Evolutionary conservation across 2,113 vertebrate genomes (phyloP).

Genomic region (Tautogolabrus adspersus): DNA sequence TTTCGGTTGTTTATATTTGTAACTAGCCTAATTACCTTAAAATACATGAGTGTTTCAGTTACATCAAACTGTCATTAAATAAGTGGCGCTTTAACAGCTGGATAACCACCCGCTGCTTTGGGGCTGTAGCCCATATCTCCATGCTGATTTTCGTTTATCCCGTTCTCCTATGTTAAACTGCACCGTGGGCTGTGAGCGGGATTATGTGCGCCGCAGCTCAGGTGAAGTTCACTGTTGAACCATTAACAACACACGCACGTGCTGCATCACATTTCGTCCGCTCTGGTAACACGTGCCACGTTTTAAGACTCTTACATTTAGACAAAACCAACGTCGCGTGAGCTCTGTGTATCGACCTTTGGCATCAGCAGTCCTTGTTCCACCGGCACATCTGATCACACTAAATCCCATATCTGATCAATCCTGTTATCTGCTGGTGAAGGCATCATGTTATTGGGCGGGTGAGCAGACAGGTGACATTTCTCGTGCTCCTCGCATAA

Average conservation of each 20-base stretch:
- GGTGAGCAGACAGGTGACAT: conserved; percentile 44
- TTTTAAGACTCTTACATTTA: conserved; percentile 9
- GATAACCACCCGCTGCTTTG: neutral
- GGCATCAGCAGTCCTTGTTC: neutral
- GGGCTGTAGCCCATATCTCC: neutral
- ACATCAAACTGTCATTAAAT: neutral
- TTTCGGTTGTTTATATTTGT: too few species aligned
- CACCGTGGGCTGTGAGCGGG: neutral
- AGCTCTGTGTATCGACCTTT: neutral
- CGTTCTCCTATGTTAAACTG: neutral
- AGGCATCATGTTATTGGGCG: neutral
- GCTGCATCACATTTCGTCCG: conserved; percentile 55
- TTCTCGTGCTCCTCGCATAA: neutral
- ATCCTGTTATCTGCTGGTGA: neutral
- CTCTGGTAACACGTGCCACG: conserved; percentile 56
- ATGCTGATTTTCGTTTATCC: neutral
- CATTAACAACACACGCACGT: conserved; percentile 51
- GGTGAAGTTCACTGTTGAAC: conserved; percentile 34
- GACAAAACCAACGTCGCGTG: neutral
- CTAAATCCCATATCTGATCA: neutral
- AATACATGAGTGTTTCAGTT: too few species aligned
- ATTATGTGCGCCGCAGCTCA: conserved; percentile 1
- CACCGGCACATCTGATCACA: neutral
- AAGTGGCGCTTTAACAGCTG: neutral
- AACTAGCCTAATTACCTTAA: too few species aligned